Conservation (phyloP, 2,797 vertebrate species). For the Serranus cabrilla region DNA sequence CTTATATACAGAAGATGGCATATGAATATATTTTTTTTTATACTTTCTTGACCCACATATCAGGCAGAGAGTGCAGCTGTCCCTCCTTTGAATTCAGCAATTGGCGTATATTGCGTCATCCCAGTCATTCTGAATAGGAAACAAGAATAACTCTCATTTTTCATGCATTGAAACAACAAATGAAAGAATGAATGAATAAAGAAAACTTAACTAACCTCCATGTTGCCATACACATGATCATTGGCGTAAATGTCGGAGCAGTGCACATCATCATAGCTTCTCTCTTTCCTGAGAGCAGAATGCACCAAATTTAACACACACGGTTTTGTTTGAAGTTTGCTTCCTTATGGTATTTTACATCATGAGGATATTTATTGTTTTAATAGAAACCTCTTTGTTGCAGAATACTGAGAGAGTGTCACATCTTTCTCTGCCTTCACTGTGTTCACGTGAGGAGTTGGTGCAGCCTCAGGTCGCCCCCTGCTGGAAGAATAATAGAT, state of each 20-base stretch:
- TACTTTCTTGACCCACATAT: constrained; percentile 3
- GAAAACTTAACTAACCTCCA: constrained; percentile 57
- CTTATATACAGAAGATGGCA: not conserved
- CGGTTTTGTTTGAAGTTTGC: too few relatives aligned
- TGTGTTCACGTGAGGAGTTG: not conserved
- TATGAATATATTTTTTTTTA: not conserved
- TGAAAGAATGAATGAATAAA: not conserved
- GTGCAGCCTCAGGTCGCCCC: not conserved
- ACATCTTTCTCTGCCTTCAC: not conserved
- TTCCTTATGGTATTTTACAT: not conserved
- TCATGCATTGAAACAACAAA: not conserved
- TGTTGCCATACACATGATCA: constrained; percentile 66
- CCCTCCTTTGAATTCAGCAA: not conserved
- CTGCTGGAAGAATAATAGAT: constrained; percentile 36
- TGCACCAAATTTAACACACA: not conserved
- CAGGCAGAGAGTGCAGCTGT: not conserved
- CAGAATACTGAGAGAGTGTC: not conserved
- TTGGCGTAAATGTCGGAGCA: not conserved
- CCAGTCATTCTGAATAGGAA: constrained; percentile 54
- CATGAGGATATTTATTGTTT: not conserved
- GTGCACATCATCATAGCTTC: not conserved
- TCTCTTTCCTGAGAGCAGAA: constrained; percentile 49
- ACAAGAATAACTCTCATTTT: constrained; percentile 1
- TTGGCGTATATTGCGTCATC: constrained; percentile 75
- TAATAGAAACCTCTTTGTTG: constrained; percentile 44